These are phyloP conservation scores for Hafferia zeledoni DNA, from an alignment of 2,797 vertebrate species.

Conservation along the genomic window DNA sequence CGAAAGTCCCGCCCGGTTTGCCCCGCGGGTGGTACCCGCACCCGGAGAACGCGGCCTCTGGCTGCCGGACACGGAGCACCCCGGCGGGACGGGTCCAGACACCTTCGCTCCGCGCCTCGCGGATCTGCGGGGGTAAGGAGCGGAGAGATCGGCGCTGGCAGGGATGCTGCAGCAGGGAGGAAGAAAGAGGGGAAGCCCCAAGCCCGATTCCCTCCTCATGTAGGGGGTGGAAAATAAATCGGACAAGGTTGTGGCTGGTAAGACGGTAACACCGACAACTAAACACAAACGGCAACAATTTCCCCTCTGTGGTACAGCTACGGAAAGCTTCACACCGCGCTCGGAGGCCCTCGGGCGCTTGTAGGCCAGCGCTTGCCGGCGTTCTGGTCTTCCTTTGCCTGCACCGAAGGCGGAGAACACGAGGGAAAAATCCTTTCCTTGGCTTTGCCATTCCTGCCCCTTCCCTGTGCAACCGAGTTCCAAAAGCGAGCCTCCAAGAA, in stretches of 20 bases:
- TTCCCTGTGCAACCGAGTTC: background rate
- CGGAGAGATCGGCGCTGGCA: background rate
- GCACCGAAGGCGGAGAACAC: background rate
- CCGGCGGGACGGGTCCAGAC: background rate
- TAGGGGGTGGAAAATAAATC: background rate
- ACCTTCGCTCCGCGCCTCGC: background rate
- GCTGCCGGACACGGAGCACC: background rate
- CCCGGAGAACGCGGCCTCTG: background rate
- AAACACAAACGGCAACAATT: background rate
- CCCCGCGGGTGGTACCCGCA: background rate
- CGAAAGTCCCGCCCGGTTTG: background rate
- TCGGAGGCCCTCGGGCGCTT: background rate
- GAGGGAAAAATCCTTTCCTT: accelerated
- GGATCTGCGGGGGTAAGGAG: background rate
- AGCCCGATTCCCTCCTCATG: background rate
- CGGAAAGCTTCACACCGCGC: background rate
- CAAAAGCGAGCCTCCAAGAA: background rate
- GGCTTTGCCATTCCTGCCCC: background rate
- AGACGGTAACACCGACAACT: background rate
- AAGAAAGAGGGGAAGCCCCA: background rate
- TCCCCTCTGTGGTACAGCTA: background rate
- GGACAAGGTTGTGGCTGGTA: background rate
- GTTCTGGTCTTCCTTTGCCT: background rate
- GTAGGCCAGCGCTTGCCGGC: accelerated
- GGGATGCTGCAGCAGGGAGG: background rate